Conservation (phyloP, 2,113 vertebrate genomes). For the Furnarius figulus region DNA sequence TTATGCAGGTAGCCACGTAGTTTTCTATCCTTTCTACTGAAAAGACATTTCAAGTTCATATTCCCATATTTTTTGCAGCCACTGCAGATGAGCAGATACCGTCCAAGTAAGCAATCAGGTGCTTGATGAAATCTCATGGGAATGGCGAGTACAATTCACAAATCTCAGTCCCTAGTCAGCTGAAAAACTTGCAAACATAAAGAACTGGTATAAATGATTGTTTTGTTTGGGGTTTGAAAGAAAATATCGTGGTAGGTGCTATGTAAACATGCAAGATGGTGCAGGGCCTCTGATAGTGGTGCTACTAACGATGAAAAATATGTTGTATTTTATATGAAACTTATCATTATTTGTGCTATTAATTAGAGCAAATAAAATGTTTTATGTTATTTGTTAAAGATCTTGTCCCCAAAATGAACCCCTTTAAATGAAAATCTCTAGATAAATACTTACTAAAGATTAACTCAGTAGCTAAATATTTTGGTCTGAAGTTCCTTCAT, state of each 20-base stretch:
- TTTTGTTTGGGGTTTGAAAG: not conserved
- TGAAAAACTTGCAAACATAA: not conserved
- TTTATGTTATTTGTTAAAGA: not conserved
- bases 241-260: not conserved
- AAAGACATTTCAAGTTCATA: constrained; percentile 67
- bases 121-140: constrained; percentile 12
- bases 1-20: not conserved
- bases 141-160: not conserved
- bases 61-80: constrained; percentile 46
- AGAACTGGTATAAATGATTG: not conserved
- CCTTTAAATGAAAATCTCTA: not conserved
- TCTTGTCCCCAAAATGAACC: not conserved
- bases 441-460: not conserved
- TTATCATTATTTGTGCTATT: not conserved
- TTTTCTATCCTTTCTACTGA: constrained; percentile 12
- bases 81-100: constrained; percentile 73
- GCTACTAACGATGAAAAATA: not conserved
- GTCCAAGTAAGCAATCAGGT: not conserved
- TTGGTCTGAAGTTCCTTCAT: not conserved
- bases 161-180: not conserved
- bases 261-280: not conserved
- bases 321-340: not conserved
- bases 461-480: not conserved
- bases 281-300: not conserved
- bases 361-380: not conserved